These are phyloP conservation scores for Beris chalybata DNA, from an alignment of 2,888 invertebrate species.

Conservation along the genomic window DNA sequence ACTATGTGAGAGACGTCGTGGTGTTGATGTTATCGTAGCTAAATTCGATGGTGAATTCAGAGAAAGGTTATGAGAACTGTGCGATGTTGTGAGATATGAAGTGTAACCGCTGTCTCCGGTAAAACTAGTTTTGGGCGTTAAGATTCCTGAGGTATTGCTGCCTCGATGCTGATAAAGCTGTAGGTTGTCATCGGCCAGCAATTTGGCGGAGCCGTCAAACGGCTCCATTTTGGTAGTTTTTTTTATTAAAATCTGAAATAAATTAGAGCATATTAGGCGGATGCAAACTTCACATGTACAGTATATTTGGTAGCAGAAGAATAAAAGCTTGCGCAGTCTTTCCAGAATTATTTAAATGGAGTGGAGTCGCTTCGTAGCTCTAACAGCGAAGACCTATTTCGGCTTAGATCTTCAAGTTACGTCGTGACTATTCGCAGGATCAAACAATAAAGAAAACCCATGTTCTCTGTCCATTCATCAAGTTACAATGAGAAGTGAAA, in stretches of 20 bases:
- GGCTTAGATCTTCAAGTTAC: too few species aligned
- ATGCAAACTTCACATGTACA: neutral
- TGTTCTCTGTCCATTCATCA: too few species aligned
- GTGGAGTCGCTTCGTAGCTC: too few species aligned
- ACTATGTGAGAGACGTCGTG: slow-evolving; percentile 7
- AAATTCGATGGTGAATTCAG: slow-evolving; percentile 1
- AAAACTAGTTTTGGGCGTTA: slow-evolving; percentile 1
- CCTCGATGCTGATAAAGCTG: slow-evolving; percentile 24
- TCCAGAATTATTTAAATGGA: too few species aligned
- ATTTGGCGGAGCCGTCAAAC: slow-evolving; percentile 16
- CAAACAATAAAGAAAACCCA: too few species aligned
- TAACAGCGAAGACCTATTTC: too few species aligned
- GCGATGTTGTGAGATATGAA: slow-evolving; percentile 25
- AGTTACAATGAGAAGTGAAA: too few species aligned
- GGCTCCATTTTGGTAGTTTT: slow-evolving; percentile 30
- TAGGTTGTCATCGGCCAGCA: neutral
- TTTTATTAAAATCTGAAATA: slow-evolving; percentile 15
- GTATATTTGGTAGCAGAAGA: neutral
- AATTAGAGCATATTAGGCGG: neutral
- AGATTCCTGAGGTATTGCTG: slow-evolving; percentile 4
- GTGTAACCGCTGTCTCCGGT: slow-evolving; percentile 35
- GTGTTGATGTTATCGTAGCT: slow-evolving; percentile 3
- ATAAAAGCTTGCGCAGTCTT: too few species aligned
- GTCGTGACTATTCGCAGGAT: too few species aligned
- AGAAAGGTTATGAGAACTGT: slow-evolving; percentile 20